Conservation (phyloP, 2,113 vertebrate genomes). For the Protobothrops flavoviridis region DNA sequence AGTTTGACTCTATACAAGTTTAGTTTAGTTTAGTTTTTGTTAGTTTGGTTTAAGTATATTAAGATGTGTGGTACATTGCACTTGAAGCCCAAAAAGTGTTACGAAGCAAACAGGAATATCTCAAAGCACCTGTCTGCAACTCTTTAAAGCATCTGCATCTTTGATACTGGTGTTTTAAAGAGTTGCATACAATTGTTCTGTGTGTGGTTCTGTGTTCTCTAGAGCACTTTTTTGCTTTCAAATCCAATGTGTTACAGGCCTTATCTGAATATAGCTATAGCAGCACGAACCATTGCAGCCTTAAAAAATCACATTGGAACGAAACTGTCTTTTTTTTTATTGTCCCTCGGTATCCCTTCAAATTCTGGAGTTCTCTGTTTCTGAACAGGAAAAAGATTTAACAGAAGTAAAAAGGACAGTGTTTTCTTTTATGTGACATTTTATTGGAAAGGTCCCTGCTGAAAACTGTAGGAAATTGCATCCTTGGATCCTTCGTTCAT, state of each 20-base stretch:
- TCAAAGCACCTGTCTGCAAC: not conserved
- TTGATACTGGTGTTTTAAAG: not conserved
- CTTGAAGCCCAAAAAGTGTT: not conserved
- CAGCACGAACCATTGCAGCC: not conserved
- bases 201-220: not conserved
- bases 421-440: conserved; percentile 43
- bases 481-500: conserved; percentile 7
- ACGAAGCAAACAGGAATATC: not conserved
- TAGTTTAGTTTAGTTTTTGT: not conserved
- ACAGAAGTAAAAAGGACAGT: not conserved
- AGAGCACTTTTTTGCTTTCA: not conserved
- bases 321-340: not conserved
- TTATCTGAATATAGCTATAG: not conserved
- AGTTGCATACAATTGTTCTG: not conserved
- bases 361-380: conserved; percentile 3
- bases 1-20: not conserved
- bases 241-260: not conserved
- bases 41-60: not conserved
- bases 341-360: not conserved
- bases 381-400: conserved; percentile 20
- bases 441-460: conserved; percentile 9
- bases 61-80: not conserved
- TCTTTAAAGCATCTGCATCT: not conserved
- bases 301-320: not conserved
- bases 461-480: not conserved